These are phyloP conservation scores for Liolophura sinensis DNA, from an alignment of 1,140 invertebrate species.

Conservation along the genomic window DNA sequence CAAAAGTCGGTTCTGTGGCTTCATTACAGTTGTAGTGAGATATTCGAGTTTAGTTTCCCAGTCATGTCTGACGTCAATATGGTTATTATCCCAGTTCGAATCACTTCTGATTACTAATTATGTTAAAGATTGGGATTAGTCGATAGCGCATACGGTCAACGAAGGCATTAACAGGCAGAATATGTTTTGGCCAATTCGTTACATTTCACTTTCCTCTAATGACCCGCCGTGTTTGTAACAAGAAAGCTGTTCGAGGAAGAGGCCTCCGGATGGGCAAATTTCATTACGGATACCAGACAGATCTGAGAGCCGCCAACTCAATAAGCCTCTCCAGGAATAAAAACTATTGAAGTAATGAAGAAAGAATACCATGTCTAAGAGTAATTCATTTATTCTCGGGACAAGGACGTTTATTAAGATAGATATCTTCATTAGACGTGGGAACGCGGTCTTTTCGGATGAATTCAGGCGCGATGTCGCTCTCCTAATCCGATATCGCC, in stretches of 20 bases:
- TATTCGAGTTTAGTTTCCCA: neutral
- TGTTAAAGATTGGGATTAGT: conserved; percentile 2
- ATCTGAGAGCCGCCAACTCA: no score
- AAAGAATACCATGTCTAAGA: neutral
- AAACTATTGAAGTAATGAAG: conserved; percentile 1
- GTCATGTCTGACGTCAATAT: neutral
- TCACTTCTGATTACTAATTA: neutral
- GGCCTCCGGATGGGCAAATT: no score
- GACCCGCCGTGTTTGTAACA: no score
- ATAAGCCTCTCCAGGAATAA: conserved; percentile 6
- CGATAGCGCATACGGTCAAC: neutral
- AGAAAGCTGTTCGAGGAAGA: no score
- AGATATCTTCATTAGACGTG: conserved; percentile 9
- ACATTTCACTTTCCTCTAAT: neutral
- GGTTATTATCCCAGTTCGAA: conserved; percentile 1
- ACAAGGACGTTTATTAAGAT: conserved; percentile 6
- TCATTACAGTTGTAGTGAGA: no score
- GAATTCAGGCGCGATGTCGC: conserved; percentile 2
- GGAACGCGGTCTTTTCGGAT: conserved; percentile 5
- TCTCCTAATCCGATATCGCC: conserved; percentile 1
- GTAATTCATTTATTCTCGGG: neutral
- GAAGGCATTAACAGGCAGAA: conserved; percentile 3
- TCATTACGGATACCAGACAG: no score
- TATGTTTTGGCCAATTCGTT: conserved; percentile 1
- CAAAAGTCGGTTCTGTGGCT: no score